phyloP scores from a whole-genome alignment of 1,140 invertebrate species.

The Lepidurus couesii region DNA sequence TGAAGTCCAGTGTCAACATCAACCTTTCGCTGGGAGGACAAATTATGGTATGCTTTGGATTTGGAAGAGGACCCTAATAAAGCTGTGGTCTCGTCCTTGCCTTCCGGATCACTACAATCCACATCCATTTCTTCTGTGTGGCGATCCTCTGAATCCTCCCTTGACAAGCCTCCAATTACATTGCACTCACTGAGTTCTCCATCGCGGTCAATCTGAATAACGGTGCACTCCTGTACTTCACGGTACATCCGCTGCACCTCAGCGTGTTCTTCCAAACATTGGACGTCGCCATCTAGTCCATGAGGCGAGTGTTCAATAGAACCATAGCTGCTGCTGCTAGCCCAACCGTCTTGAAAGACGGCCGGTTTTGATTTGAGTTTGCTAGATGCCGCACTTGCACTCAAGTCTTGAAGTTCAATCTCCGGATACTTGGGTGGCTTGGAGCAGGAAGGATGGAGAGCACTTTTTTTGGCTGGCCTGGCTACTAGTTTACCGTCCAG shows the following conservation, averaged over 20 bases:
- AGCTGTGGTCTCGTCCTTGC: conserved; percentile 17
- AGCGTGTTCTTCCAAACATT: not conserved
- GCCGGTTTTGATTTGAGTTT: not conserved
- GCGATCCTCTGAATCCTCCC: not conserved
- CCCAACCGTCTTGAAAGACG: not conserved
- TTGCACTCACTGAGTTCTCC: conserved; percentile 7
- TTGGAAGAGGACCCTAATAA: not conserved
- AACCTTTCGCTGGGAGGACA: not conserved
- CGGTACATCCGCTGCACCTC: not conserved
- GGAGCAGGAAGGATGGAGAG: not conserved
- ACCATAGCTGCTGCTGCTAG: not conserved
- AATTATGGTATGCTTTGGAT: not conserved
- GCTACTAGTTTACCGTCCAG: not conserved
- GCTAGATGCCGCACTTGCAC: not conserved
- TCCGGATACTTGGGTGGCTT: not conserved
- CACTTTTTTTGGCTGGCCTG: not conserved
- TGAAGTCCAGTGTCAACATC: not conserved
- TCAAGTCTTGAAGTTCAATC: conserved; percentile 3
- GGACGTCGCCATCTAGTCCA: not conserved
- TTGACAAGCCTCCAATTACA: not conserved
- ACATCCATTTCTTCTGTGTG: conserved; percentile 8
- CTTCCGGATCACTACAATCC: conserved; percentile 3
- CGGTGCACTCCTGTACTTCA: not conserved
- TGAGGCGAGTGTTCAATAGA: not conserved
- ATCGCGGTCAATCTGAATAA: conserved; percentile 4